Base-by-base conservation (phyloP, 2,113 vertebrate genomes). In the Meles meles region DNA sequence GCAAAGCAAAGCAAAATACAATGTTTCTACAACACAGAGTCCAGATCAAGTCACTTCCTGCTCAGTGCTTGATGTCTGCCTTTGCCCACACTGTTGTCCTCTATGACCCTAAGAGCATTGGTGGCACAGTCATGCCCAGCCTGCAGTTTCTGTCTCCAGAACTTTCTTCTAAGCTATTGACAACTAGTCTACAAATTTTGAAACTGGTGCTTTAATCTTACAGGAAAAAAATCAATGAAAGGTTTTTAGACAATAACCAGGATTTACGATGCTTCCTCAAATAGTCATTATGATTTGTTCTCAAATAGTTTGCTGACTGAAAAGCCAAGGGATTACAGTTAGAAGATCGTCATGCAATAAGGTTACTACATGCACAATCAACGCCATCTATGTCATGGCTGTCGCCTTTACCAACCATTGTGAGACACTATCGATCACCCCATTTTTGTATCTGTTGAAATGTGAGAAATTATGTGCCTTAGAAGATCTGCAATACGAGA, bases 151-250 rank as follows among this genome's bases (percentile, higher is more conserved):
- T 80, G 13, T 81, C 42, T 80, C 63, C 3, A 71, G 63, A 20
- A 65, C 18, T 85, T 90, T 87, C 37, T 79, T 59, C 49, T 25
- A 86, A 79, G 37, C 63, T 57, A 34, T 12, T 67, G 61, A 96
- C 37, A 57, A 2, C 44, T 47, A 72, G 39, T 88, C 59, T 57
- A 44, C 52, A 92, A 72, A 42, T 89, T 82, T 92, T 80, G 79
- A 92, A 97, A 88, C 47, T 57, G 34, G 59, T 3, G 59, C 49
- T 87, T 93, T 72, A 91, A 91, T 95, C 87, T 97, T 95, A 94
- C 18, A 90, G 81, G 69, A 88, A 97, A 95, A 90, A 96, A 95
- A 93, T 92, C 86, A 92, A 65, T 92, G 47, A 39, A 65, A 93
- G 25, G 6, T 71, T 90, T 96, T 97, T 74, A 96, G 80, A 84